Evolutionary conservation across 2,113 vertebrate species (phyloP).

Genomic region (Tiliqua scincoides): DNA sequence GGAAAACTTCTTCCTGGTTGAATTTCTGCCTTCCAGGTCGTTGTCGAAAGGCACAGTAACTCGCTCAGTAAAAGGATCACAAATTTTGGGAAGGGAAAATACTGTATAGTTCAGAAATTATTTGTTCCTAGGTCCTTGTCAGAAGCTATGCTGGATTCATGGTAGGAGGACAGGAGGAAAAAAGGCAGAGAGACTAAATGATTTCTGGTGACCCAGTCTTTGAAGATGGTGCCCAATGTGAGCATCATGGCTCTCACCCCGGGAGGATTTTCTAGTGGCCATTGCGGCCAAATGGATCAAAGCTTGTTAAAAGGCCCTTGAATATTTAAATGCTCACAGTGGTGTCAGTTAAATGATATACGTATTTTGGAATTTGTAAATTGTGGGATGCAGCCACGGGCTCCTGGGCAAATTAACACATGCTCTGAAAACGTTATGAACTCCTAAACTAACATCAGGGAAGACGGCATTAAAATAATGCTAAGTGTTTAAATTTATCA

Average conservation of each 20-base stretch:
- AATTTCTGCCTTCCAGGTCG: too few species aligned
- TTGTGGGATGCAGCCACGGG: slow-evolving; percentile 52
- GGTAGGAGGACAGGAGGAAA: not conserved
- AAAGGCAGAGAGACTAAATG: not conserved
- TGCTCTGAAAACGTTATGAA: slow-evolving; percentile 70
- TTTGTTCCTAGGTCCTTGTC: not conserved
- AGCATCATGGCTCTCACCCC: slow-evolving; percentile 32
- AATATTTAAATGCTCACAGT: slow-evolving; percentile 65
- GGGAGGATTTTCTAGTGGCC: slow-evolving; percentile 57
- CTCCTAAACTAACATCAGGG: slow-evolving; percentile 68
- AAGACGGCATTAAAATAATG: slow-evolving; percentile 46
- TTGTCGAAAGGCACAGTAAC: too few species aligned
- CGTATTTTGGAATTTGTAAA: slow-evolving; percentile 58
- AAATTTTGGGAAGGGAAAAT: not conserved
- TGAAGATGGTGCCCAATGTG: slow-evolving; percentile 30
- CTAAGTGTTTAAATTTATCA: slow-evolving; percentile 60
- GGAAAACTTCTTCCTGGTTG: too few species aligned
- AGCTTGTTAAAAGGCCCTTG: slow-evolving; percentile 58
- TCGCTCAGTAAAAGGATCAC: too few species aligned
- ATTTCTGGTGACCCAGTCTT: slow-evolving; percentile 10
- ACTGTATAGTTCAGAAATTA: not conserved
- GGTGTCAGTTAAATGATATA: slow-evolving; percentile 66
- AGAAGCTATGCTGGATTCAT: not conserved
- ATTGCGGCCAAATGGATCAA: slow-evolving; percentile 53
- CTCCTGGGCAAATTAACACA: slow-evolving; percentile 64